phyloP scores from a whole-genome alignment of 1,140 invertebrate genomes.

The Akabosia matsudoensis region DNA sequence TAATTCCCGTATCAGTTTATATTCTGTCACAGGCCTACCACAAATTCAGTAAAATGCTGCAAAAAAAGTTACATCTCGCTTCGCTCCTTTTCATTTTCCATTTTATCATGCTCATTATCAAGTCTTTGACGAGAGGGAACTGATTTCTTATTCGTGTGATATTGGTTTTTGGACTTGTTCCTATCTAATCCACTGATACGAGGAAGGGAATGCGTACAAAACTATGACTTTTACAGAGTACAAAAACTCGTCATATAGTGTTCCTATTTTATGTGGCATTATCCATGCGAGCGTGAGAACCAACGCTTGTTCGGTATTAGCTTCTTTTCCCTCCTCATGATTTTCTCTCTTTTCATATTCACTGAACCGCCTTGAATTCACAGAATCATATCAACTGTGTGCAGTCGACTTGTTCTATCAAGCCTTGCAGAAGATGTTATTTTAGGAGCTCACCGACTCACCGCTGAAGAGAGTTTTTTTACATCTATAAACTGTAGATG shows the following conservation, averaged over 20 bases:
- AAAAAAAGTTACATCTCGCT: too few species aligned
- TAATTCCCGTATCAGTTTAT: too few species aligned
- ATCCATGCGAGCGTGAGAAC: not conserved
- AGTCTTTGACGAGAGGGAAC: not conserved
- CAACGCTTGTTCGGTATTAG: not conserved
- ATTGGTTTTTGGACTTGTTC: not conserved
- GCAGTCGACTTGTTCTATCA: not conserved
- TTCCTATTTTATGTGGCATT: not conserved
- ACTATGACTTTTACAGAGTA: too few species aligned
- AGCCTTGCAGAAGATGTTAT: not conserved
- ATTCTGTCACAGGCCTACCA: too few species aligned
- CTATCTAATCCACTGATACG: not conserved
- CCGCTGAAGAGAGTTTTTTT: too few species aligned
- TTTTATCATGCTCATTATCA: not conserved
- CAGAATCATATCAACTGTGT: not conserved
- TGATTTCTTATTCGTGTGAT: not conserved
- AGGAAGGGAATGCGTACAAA: not conserved
- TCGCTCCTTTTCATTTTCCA: not conserved
- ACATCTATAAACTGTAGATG: too few species aligned
- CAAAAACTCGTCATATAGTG: too few species aligned
- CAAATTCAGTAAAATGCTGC: too few species aligned
- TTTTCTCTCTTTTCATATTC: not conserved
- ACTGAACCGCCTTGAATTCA: not conserved
- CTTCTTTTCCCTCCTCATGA: not conserved
- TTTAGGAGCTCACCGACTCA: too few species aligned